Percentiles rank a stretch among this genome's conserved stretches.
These are phyloP conservation scores for Carabus problematicus DNA, from an alignment of 2,888 invertebrate genomes.

Conservation along the genomic window DNA sequence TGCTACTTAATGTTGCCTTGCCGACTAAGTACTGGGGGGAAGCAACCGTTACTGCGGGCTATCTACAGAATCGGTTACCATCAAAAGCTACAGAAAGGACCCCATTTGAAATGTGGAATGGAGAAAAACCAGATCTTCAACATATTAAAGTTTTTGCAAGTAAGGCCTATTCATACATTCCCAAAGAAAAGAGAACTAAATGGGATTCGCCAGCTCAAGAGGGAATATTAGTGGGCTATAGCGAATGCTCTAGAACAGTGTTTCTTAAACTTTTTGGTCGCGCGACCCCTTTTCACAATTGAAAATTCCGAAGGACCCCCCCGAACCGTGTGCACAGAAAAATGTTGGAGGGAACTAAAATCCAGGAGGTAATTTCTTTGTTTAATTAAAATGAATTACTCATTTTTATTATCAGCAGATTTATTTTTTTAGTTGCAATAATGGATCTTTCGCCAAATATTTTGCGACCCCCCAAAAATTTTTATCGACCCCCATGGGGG, in stretches of 20 bases:
- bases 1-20: slow-evolving; percentile 13
- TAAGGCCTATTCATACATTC: slow-evolving; percentile 38
- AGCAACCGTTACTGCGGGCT: slow-evolving; percentile 30
- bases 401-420: too few species aligned
- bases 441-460: too few species aligned
- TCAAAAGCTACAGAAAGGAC: not conserved
- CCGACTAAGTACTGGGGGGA: slow-evolving; percentile 17
- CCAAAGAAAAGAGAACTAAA: slow-evolving; percentile 44
- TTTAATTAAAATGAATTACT: too few species aligned
- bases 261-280: too few species aligned
- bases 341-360: too few species aligned
- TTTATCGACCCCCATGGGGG: too few species aligned
- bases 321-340: too few species aligned
- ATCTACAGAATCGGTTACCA: slow-evolving; percentile 31
- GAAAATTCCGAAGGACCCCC: too few species aligned
- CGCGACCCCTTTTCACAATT: too few species aligned
- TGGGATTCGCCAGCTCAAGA: slow-evolving; percentile 43
- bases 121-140: not conserved
- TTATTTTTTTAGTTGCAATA: too few species aligned
- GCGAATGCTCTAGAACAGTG: slow-evolving; percentile 44
- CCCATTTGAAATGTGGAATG: slow-evolving; percentile 6
- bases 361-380: too few species aligned
- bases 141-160: slow-evolving; percentile 10
- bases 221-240: slow-evolving; percentile 46
- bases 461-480: too few species aligned